A percentile compares a stretch with the other conserved stretches of the same genome.
phyloP scores from a whole-genome alignment of 2,888 invertebrate species.

The Parnassius smintheus region DNA sequence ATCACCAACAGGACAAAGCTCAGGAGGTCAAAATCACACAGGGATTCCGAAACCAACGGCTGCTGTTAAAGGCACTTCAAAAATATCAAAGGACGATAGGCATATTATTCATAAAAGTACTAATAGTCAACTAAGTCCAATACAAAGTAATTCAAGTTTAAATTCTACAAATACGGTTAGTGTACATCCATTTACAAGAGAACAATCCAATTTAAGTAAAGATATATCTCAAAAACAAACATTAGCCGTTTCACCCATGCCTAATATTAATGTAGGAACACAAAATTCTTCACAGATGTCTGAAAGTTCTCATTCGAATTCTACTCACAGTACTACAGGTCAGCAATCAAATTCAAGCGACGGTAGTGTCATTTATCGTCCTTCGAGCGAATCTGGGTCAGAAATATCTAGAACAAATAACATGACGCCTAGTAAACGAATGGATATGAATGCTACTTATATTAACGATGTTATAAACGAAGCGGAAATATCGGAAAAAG shows the following conservation, averaged over 20 bases:
- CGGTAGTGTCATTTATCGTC: slow-evolving; percentile 87
- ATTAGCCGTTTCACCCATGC: slow-evolving; percentile 88
- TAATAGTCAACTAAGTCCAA: slow-evolving; percentile 79
- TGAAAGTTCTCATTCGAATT: slow-evolving; percentile 84
- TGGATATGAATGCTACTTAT: slow-evolving; percentile 77
- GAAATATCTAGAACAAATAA: slow-evolving; percentile 77
- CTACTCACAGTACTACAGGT: slow-evolving; percentile 83
- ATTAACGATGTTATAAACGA: slow-evolving; percentile 79
- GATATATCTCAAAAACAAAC: slow-evolving; percentile 76
- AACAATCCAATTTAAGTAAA: slow-evolving; percentile 76
- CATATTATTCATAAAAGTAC: slow-evolving; percentile 78
- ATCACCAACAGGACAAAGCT: slow-evolving; percentile 64
- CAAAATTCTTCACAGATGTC: slow-evolving; percentile 78
- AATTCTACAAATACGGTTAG: slow-evolving; percentile 76
- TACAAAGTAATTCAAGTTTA: slow-evolving; percentile 81
- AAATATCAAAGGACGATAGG: slow-evolving; percentile 83
- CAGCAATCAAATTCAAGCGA: slow-evolving; percentile 87
- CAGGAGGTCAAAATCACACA: slow-evolving; percentile 62
- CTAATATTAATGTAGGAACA: slow-evolving; percentile 67
- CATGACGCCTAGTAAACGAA: slow-evolving; percentile 73
- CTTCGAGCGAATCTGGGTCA: slow-evolving; percentile 86
- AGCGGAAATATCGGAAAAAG: slow-evolving; percentile 74
- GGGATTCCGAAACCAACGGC: slow-evolving; percentile 96
- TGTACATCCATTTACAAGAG: slow-evolving; percentile 73
- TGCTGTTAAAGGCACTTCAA: slow-evolving; percentile 94